These are phyloP conservation scores for Conger conger DNA, from an alignment of 2,113 vertebrate species.

Conservation along the genomic window DNA sequence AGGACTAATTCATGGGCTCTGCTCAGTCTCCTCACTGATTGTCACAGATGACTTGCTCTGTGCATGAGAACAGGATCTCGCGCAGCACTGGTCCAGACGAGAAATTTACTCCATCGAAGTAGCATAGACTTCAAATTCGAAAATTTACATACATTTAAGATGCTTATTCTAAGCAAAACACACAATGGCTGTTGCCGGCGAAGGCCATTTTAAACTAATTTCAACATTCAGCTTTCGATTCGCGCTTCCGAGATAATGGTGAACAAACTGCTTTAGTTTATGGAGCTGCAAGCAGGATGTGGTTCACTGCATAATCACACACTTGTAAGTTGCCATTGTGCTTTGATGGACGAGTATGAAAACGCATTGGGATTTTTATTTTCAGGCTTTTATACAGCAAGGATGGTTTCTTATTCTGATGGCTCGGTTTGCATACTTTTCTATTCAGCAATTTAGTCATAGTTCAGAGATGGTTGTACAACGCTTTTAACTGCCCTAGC, in stretches of 20 bases:
- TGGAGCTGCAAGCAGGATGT: not conserved
- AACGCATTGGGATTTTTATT: not conserved
- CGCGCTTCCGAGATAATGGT: not conserved
- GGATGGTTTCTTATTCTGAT: not conserved
- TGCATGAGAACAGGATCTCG: conserved; percentile 4
- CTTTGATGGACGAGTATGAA: not conserved
- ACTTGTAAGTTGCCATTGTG: not conserved
- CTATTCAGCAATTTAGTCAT: too few relatives aligned
- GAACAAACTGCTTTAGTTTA: not conserved
- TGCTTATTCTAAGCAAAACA: not conserved
- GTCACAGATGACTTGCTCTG: conserved; percentile 16
- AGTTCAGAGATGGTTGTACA: not conserved
- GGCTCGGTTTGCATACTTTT: not conserved
- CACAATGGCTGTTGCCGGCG: not conserved
- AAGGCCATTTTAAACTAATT: not conserved
- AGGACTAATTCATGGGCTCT: conserved; percentile 2
- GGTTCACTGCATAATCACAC: not conserved
- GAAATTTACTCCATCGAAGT: conserved; percentile 17
- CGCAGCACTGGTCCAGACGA: not conserved
- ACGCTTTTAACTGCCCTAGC: not conserved
- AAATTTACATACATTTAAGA: conserved; percentile 8
- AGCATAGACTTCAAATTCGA: conserved; percentile 12
- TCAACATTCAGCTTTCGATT: not conserved
- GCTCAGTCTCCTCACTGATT: not conserved
- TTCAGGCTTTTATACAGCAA: not conserved